Evolutionary conservation across 2,888 invertebrate species (phyloP).

Genomic region (Scaptomyza caliginosa): DNA sequence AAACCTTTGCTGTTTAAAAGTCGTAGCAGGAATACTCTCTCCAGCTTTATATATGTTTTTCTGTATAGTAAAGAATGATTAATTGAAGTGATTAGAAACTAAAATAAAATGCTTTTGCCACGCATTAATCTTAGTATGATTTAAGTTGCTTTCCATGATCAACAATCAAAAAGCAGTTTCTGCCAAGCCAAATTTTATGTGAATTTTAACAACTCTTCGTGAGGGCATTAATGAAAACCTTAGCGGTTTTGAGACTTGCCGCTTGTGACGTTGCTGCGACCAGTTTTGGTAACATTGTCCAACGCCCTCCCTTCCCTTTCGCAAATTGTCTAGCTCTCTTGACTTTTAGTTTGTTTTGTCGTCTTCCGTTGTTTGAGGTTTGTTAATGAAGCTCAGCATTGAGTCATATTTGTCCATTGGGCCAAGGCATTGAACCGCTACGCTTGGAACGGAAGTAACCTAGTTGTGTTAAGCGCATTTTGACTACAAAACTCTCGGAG

Average conservation of each 20-base stretch:
- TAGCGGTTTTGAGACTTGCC: slow-evolving; percentile 34
- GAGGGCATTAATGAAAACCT: slow-evolving; percentile 41
- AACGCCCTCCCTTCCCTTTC: slow-evolving; percentile 12
- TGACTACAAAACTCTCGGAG: slow-evolving; percentile 51
- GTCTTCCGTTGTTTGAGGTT: slow-evolving; percentile 49
- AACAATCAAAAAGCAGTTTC: background rate
- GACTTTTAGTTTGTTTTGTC: slow-evolving; percentile 24
- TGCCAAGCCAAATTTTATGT: background rate
- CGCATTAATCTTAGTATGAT: too few relatives aligned
- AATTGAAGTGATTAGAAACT: too few relatives aligned
- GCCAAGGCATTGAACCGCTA: slow-evolving; percentile 69
- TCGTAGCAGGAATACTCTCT: slow-evolving; percentile 34
- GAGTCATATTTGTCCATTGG: slow-evolving; percentile 65
- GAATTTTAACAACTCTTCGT: background rate
- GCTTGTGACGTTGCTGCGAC: slow-evolving; percentile 59
- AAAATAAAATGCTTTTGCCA: too few relatives aligned
- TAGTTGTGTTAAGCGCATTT: slow-evolving; percentile 42
- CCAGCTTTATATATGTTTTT: background rate
- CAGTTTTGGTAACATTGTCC: slow-evolving; percentile 66
- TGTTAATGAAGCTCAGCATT: slow-evolving; percentile 67
- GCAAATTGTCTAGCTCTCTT: slow-evolving; percentile 1
- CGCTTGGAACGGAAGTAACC: slow-evolving; percentile 64
- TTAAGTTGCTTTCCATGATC: background rate
- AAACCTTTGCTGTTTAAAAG: too few relatives aligned
- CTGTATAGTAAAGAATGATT: background rate